These are phyloP conservation scores for Malacoctenus gilli DNA, from an alignment of 2,797 vertebrate genomes.

Conservation along the genomic window DNA sequence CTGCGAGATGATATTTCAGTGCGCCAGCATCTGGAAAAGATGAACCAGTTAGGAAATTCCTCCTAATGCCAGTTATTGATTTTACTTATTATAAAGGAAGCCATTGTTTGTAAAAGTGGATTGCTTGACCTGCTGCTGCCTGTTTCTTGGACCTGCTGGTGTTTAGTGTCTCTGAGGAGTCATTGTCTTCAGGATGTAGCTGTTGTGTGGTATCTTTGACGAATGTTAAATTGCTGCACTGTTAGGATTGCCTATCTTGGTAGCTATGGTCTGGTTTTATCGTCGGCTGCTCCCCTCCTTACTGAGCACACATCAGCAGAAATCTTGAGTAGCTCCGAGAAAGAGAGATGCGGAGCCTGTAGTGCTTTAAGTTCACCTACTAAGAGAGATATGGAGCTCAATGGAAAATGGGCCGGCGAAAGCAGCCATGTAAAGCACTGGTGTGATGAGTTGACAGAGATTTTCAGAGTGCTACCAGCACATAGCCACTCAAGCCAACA, in stretches of 20 bases:
- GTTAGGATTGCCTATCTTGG: conserved; percentile 24
- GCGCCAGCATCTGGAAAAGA: conserved; percentile 74
- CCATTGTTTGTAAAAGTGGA: conserved; percentile 72
- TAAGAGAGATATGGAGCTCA: conserved; percentile 45
- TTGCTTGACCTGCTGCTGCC: conserved; percentile 46
- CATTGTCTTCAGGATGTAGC: conserved; percentile 39
- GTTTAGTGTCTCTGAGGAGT: conserved; percentile 42
- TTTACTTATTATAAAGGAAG: conserved; percentile 75
- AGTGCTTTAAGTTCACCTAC: conserved; percentile 39
- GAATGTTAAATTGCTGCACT: conserved; percentile 40
- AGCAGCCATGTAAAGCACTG: conserved; percentile 62
- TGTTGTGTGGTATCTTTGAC: conserved; percentile 32
- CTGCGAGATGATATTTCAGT: conserved; percentile 62
- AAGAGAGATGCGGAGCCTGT: conserved; percentile 33
- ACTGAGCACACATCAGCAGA: conserved; percentile 47
- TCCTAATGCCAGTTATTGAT: conserved; percentile 72
- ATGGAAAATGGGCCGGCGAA: conserved; percentile 57
- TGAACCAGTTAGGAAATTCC: conserved; percentile 49
- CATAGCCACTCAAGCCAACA: conserved; percentile 70
- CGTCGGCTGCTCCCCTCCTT: conserved; percentile 53
- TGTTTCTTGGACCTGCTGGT: conserved; percentile 40
- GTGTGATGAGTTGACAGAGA: conserved; percentile 72
- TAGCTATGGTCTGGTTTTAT: conserved; percentile 46
- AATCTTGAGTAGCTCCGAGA: conserved; percentile 35
- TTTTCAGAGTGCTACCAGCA: conserved; percentile 60